These are phyloP conservation scores for Parauchenoglanis ngamensis DNA, from an alignment of 2,797 vertebrate species.

Conservation along the genomic window DNA sequence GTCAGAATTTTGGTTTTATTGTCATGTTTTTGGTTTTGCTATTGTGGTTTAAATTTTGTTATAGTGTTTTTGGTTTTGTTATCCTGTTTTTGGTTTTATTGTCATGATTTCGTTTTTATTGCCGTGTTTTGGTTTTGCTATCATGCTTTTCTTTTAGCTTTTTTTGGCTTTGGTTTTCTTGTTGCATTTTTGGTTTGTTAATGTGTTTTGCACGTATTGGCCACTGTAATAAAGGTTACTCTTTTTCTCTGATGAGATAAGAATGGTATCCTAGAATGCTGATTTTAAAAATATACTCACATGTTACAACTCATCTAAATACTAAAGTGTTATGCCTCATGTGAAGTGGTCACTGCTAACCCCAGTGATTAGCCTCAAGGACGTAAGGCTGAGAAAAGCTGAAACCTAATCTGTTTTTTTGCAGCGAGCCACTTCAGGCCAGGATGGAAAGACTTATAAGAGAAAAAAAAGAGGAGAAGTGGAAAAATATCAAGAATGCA, in stretches of 20 bases:
- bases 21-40: background rate
- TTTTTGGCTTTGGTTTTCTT: background rate
- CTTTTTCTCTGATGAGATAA: background rate
- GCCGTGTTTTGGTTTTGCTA: background rate
- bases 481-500: constrained; percentile 57
- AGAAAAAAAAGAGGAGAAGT: constrained; percentile 42
- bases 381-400: background rate
- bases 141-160: background rate
- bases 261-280: background rate
- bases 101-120: background rate
- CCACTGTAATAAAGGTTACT: background rate
- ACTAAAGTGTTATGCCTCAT: background rate
- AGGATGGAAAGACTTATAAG: constrained; percentile 19
- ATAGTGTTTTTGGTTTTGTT: background rate
- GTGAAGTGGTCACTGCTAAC: background rate
- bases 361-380: constrained; percentile 23
- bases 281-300: background rate
- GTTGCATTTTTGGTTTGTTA: background rate
- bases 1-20: background rate
- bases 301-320: background rate
- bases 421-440: constrained; percentile 14
- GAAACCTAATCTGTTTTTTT: constrained; percentile 37
- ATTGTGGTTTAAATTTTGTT: background rate
- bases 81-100: background rate
- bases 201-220: background rate